A percentile compares a stretch with the other conserved stretches of the same genome.
These are phyloP conservation scores for Oncorhynchus tshawytscha DNA, from an alignment of 2,113 vertebrate genomes.

Conservation along the genomic window DNA sequence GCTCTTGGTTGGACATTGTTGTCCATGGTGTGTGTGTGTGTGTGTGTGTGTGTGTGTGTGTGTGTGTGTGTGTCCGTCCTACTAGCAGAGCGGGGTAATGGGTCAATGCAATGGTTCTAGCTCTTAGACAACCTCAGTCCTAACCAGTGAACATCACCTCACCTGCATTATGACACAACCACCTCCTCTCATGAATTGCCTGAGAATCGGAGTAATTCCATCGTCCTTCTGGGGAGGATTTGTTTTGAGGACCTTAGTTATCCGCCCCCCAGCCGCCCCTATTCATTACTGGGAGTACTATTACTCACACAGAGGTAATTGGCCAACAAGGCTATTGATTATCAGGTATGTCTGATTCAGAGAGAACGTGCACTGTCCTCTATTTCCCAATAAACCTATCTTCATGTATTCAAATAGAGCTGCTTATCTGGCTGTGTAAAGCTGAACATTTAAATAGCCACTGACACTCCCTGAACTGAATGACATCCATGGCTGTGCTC, in stretches of 20 bases:
- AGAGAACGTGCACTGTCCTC: no score
- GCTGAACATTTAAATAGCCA: background rate
- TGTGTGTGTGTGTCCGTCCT: slow-evolving; percentile 39
- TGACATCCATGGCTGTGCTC: background rate
- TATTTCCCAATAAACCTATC: no score
- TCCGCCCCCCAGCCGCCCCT: background rate
- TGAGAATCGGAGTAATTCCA: background rate
- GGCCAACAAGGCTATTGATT: background rate
- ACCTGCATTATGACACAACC: background rate
- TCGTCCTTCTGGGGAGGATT: background rate
- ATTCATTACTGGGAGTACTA: background rate
- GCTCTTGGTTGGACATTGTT: slow-evolving; percentile 19
- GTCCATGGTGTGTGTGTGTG: background rate
- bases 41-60: no score
- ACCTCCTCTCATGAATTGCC: background rate
- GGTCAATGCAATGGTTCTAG: slow-evolving; percentile 12
- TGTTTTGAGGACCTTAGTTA: background rate
- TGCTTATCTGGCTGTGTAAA: background rate
- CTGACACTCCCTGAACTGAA: background rate
- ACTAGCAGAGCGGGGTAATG: slow-evolving; percentile 39
- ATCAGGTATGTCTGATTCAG: no score
- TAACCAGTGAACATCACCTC: background rate
- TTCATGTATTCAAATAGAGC: background rate
- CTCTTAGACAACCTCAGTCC: background rate
- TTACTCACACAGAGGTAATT: background rate